Base-by-base conservation (phyloP, 2,797 vertebrate species). In the Brotogeris chrysoptera region DNA sequence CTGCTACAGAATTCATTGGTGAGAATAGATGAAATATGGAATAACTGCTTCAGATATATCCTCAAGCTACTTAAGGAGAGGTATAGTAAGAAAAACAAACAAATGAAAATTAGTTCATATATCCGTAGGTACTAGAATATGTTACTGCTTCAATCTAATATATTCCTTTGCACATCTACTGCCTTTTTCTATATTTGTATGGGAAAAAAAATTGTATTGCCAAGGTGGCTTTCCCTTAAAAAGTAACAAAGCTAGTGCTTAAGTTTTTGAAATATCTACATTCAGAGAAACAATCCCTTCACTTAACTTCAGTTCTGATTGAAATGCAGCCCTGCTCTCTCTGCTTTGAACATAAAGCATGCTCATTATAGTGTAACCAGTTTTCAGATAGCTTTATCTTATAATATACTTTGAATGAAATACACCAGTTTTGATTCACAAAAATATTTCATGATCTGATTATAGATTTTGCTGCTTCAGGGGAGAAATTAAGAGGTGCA, bases 381-480 rank as follows among this genome's bases (percentile, higher is more conserved):
- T 92, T 94, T 93, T 68, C 87, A 89, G 18, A 81, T 18, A 74
- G 44, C 50, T 96, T 96, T 93, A 95, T 96, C 86, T 95, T 96
- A 69, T 77, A 70, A 78, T 44, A 64, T 34, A 32, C 59, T 92
- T 83, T 88, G 71, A 95, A 83, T 88, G 46, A 97, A 96, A 96
- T 79, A 88, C 52, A 50, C 18, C 55, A 41, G 41, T 85, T 86
- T 53, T 86, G 87, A 95, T 80, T 96, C 82, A 95, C 71, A 73
- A 89, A 95, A 97, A 88, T 14, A 88, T 93, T 96, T 96, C 61
- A 94, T 93, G 89, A 97, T 80, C 89, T 94, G 84, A 92, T 94
- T 94, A 80, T 32, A 92, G 61, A 96, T 76, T 88, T 84, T 95
- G 53, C 89, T 53, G 4, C 46, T 91, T 94, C 6, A 10, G 80